phyloP scores from a whole-genome alignment of 2,113 vertebrate species.

The Turnix velox region DNA sequence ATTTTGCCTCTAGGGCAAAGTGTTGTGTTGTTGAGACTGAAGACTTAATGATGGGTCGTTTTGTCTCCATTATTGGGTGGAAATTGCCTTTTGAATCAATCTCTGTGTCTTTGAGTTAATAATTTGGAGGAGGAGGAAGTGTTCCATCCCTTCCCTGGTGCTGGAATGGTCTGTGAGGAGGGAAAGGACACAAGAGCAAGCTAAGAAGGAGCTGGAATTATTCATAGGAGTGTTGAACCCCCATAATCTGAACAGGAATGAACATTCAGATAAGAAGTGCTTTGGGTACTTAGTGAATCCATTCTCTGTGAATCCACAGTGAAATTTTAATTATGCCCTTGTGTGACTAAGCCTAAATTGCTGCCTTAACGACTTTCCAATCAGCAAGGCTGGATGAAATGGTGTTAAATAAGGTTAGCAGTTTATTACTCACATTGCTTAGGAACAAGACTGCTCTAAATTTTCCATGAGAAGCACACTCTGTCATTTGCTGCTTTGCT shows the following conservation, averaged over 20 bases:
- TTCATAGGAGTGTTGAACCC: not conserved
- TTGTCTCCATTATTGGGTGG: not conserved
- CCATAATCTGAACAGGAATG: not conserved
- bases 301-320: not conserved
- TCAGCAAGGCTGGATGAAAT: not conserved
- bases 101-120: not conserved
- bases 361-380: not conserved
- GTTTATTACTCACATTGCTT: not conserved
- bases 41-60: not conserved
- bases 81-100: not conserved
- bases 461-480: not conserved
- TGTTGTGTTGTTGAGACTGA: not conserved
- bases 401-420: not conserved
- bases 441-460: not conserved
- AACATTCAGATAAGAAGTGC: not conserved
- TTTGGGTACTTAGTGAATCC: not conserved
- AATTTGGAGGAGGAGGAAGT: not conserved
- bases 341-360: not conserved
- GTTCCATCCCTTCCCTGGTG: not conserved
- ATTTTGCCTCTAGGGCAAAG: not conserved
- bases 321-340: slow-evolving; percentile 17
- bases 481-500: not conserved
- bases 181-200: not conserved
- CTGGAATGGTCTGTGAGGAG: not conserved
- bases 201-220: not conserved